Conservation (phyloP, 2,113 vertebrate species). For the Mystacornis crossleyi region DNA sequence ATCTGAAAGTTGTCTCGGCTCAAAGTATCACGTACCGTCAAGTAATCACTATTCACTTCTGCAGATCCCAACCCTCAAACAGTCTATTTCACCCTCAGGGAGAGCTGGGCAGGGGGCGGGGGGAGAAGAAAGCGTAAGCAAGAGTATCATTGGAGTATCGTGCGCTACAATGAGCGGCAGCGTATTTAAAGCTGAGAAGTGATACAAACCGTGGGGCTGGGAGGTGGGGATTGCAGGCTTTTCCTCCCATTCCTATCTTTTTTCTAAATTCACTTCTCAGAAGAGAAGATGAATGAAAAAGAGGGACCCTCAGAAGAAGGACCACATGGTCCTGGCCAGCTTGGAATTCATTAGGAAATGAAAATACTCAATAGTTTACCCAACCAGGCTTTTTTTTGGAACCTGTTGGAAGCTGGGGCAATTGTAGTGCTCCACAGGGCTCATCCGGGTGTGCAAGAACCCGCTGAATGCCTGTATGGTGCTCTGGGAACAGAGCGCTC, state of each 20-base stretch:
- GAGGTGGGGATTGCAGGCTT: neutral
- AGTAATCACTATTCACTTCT: conserved; percentile 9
- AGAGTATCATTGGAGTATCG: neutral
- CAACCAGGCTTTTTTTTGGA: neutral
- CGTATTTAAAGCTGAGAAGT: neutral
- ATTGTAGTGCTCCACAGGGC: neutral
- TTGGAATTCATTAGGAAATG: neutral
- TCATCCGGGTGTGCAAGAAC: fast-evolving
- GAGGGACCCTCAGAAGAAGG: neutral
- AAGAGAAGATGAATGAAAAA: neutral
- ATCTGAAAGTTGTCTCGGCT: conserved; percentile 38
- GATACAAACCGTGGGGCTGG: neutral
- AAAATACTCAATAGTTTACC: neutral
- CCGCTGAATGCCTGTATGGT: fast-evolving
- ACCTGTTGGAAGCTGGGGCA: neutral
- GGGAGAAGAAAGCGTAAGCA: neutral
- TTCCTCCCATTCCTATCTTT: neutral
- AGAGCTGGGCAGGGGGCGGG: fast-evolving
- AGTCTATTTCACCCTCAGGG: neutral
- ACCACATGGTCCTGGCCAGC: neutral
- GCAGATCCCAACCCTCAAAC: neutral
- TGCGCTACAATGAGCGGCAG: neutral
- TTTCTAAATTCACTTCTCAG: neutral
- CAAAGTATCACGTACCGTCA: neutral
- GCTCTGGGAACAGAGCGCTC: neutral